phyloP scores from a whole-genome alignment of 2,888 invertebrate species.

The Drosophila meridionalis region DNA sequence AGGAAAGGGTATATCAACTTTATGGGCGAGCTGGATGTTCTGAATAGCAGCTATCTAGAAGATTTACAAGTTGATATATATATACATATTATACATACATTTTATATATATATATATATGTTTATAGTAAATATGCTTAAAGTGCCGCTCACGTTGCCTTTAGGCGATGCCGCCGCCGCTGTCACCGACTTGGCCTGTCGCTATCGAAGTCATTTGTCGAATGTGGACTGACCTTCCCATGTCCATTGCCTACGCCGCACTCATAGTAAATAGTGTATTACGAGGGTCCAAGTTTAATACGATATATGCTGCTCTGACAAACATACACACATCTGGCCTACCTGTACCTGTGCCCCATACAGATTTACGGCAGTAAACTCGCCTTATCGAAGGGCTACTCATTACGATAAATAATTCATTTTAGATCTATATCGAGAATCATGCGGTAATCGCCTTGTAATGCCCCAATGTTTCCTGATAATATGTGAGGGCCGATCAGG shows the following conservation, averaged over 20 bases:
- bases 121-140: constrained; percentile 14
- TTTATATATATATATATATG: neutral
- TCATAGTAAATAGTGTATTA: constrained; percentile 47
- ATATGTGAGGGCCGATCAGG: neutral
- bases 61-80: constrained; percentile 24
- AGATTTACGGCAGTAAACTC: constrained; percentile 6
- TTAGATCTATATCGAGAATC: constrained; percentile 34
- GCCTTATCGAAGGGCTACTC: constrained; percentile 60
- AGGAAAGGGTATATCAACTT: constrained; percentile 6
- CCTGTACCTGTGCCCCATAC: constrained; percentile 6
- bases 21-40: constrained; percentile 24
- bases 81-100: neutral
- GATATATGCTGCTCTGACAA: constrained; percentile 38
- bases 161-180: neutral
- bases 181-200: neutral
- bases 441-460: constrained; percentile 43
- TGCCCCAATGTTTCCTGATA: constrained; percentile 30
- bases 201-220: constrained; percentile 2
- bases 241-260: constrained; percentile 39
- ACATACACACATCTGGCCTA: constrained; percentile 16
- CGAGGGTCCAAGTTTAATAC: constrained; percentile 44
- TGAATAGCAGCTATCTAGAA: constrained; percentile 7
- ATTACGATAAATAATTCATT: constrained; percentile 66
- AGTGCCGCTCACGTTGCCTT: constrained; percentile 37
- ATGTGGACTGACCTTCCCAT: constrained; percentile 51